Conservation (phyloP, 2,797 vertebrate genomes). For the Spinus pinus region DNA sequence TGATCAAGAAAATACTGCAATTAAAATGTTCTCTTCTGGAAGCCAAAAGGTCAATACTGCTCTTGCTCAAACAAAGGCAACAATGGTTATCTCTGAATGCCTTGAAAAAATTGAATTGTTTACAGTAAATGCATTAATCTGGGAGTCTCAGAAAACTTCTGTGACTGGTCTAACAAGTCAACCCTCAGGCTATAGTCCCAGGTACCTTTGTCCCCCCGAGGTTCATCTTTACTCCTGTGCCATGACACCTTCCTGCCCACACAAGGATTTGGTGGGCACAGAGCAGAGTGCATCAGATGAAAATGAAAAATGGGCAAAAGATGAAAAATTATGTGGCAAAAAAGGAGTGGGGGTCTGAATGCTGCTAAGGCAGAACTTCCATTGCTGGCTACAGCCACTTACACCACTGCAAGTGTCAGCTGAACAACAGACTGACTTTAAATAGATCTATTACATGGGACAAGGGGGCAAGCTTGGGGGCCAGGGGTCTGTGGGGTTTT, state of each 20-base stretch:
- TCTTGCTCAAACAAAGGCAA: background rate
- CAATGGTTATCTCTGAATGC: background rate
- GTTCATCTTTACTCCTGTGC: background rate
- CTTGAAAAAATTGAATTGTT: background rate
- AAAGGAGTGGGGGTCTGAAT: background rate
- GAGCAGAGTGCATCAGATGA: background rate
- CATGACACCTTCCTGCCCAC: background rate
- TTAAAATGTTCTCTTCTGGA: background rate
- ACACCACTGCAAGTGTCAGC: background rate
- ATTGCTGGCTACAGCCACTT: background rate
- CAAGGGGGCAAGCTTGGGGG: background rate
- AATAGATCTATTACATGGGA: background rate
- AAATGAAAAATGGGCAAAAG: background rate
- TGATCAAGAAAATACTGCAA: background rate
- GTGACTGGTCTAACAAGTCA: background rate
- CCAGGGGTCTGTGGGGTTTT: rapidly evolving
- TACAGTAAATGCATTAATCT: background rate
- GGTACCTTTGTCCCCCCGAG: rapidly evolving
- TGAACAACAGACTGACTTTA: background rate
- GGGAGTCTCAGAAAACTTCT: background rate
- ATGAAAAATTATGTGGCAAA: background rate
- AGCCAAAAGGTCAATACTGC: background rate
- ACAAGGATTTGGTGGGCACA: background rate
- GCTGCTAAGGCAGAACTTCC: background rate
- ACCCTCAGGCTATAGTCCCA: background rate